phyloP scores from a whole-genome alignment of 2,797 vertebrate genomes.

The Poeciliopsis turneri region DNA sequence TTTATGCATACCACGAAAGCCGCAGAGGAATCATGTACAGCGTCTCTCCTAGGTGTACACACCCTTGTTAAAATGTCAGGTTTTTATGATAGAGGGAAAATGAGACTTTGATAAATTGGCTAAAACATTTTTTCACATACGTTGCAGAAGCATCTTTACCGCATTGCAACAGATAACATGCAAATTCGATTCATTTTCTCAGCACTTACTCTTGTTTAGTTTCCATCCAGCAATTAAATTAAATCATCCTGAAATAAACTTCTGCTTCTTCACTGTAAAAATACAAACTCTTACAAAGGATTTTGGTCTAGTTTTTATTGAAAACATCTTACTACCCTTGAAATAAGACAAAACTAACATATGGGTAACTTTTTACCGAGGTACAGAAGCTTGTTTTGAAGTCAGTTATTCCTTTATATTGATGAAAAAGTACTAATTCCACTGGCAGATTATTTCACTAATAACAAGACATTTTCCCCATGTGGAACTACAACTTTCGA shows the following conservation, averaged over 20 bases:
- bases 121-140: neutral
- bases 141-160: neutral
- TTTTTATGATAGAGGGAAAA: neutral
- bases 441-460: no score
- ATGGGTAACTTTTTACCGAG: no score
- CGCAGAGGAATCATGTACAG: slow-evolving; percentile 60
- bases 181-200: neutral
- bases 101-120: neutral
- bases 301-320: no score
- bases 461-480: no score
- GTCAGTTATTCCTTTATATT: no score
- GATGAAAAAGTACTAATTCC: no score
- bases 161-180: neutral
- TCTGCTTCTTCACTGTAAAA: neutral
- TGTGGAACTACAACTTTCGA: no score
- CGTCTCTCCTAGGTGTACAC: neutral
- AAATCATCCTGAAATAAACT: neutral
- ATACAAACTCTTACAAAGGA: no score
- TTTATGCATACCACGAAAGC: slow-evolving; percentile 71
- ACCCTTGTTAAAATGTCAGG: neutral
- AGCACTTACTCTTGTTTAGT: neutral
- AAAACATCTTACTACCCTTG: no score
- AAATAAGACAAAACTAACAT: no score
- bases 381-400: no score
- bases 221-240: neutral